phyloP scores from a whole-genome alignment of 30 jellyfish, hydroid and myxozoan genomes.

The Aurelia aurita complex sp. Pacific region DNA sequence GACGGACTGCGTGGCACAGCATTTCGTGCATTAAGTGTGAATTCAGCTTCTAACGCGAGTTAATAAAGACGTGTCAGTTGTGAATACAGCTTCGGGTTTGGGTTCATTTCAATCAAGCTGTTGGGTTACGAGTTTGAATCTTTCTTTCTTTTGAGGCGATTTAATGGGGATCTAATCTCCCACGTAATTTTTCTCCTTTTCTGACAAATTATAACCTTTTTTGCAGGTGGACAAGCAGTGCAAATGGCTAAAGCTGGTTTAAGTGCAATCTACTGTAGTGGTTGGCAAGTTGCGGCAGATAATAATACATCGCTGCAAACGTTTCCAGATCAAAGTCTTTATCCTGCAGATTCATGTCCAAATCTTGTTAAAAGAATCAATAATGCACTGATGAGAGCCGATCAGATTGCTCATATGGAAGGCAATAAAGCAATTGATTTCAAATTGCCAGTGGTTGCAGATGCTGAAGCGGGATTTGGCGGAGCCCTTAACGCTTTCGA shows the following conservation, averaged over 20 bases:
- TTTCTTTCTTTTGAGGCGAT: no score
- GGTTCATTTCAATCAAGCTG: no score
- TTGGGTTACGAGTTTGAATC: no score
- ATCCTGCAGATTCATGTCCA: constrained; percentile 95
- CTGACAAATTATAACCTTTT: not conserved
- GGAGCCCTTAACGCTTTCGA: constrained; percentile 96
- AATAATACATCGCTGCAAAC: constrained; percentile 79
- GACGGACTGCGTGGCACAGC: no score
- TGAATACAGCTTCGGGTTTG: no score
- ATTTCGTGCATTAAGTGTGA: no score
- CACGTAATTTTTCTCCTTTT: not conserved
- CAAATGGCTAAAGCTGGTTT: constrained; percentile 98
- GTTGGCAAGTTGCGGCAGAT: constrained; percentile 99
- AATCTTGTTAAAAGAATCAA: constrained; percentile 84
- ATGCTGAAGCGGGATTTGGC: constrained; percentile 99
- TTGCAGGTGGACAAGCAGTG: constrained; percentile 95
- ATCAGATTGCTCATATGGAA: constrained; percentile 87
- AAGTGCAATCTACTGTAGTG: constrained; percentile 88
- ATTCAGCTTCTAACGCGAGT: no score
- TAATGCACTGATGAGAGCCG: constrained; percentile 96
- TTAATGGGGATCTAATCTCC: no score
- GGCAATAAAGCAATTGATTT: constrained; percentile 57
- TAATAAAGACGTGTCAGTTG: no score
- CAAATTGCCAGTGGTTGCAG: constrained; percentile 93
- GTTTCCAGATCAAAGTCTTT: constrained; percentile 89